A percentile compares a stretch with the other conserved stretches of the same genome.
These are phyloP conservation scores for Ephestia elutella DNA, from an alignment of 1,140 invertebrate genomes.

Conservation along the genomic window DNA sequence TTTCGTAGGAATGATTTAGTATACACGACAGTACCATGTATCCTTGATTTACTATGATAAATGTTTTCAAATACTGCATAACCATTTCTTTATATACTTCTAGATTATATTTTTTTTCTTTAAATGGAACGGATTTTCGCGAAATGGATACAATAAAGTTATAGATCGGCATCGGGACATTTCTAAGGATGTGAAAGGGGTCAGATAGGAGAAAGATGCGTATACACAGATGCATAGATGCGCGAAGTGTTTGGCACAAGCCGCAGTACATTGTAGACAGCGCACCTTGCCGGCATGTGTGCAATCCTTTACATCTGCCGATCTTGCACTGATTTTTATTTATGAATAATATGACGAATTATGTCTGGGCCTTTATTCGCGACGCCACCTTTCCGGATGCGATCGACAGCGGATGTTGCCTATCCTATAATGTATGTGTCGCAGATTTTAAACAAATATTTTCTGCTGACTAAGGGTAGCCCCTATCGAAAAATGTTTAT, in stretches of 20 bases:
- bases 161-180: not conserved
- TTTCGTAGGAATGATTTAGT: not conserved
- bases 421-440: conserved; percentile 39
- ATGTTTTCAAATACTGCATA: too few relatives aligned
- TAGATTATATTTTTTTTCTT: not conserved
- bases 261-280: conserved; percentile 34
- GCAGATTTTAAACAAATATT: conserved; percentile 31
- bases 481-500: not conserved
- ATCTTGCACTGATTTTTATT: conserved; percentile 70
- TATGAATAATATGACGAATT: conserved; percentile 74
- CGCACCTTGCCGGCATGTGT: conserved; percentile 67
- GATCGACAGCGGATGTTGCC: conserved; percentile 53
- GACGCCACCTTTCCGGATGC: conserved; percentile 68
- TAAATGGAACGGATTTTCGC: not conserved
- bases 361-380: conserved; percentile 56
- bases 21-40: too few relatives aligned
- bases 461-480: conserved; percentile 29
- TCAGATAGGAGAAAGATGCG: conserved; percentile 19
- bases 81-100: not conserved
- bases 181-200: conserved; percentile 8
- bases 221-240: conserved; percentile 31
- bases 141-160: not conserved
- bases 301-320: conserved; percentile 72
- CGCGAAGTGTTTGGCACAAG: conserved; percentile 58
- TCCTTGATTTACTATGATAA: too few relatives aligned